A percentile compares a stretch with the other conserved stretches of the same genome.
Evolutionary conservation across 2,888 invertebrate species (phyloP).

Genomic region (Drosophila setosimentum): DNA sequence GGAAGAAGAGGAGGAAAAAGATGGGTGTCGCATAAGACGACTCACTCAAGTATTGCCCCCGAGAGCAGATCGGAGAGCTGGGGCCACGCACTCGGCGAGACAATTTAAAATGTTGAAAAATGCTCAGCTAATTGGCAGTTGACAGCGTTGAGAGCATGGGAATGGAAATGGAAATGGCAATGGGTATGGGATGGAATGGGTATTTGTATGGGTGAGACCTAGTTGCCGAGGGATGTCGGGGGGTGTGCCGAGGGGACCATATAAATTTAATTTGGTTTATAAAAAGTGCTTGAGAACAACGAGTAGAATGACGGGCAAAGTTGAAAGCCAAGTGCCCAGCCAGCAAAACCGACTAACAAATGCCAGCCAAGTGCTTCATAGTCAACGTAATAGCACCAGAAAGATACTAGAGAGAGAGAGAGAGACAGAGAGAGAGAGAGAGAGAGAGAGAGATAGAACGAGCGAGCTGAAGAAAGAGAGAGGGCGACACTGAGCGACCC

Average conservation of each 20-base stretch:
- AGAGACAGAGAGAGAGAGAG: background rate
- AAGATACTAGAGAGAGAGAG: background rate
- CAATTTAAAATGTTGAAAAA: constrained; percentile 78
- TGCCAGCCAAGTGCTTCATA: constrained; percentile 22
- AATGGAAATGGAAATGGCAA: constrained; percentile 25
- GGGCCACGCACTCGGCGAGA: constrained; percentile 75
- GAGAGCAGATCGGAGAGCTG: constrained; percentile 31
- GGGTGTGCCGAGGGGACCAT: constrained; percentile 43
- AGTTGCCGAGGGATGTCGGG: constrained; percentile 13
- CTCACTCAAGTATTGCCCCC: constrained; percentile 19
- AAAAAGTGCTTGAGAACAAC: constrained; percentile 69
- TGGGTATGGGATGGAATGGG: background rate
- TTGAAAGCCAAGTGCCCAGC: constrained; percentile 62
- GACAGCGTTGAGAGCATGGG: constrained; percentile 66
- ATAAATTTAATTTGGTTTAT: constrained; percentile 77
- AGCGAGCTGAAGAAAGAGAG: background rate
- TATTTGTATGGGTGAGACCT: background rate
- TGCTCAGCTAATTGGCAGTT: constrained; percentile 78
- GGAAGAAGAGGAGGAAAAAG: background rate
- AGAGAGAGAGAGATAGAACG: background rate
- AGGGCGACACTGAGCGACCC: background rate
- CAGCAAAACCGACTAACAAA: constrained; percentile 7
- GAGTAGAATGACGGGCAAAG: constrained; percentile 38
- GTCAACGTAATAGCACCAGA: background rate
- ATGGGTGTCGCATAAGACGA: constrained; percentile 1